Evolutionary conservation across 2,797 vertebrate genomes (phyloP).

Genomic region (Bucorvus abyssinicus): DNA sequence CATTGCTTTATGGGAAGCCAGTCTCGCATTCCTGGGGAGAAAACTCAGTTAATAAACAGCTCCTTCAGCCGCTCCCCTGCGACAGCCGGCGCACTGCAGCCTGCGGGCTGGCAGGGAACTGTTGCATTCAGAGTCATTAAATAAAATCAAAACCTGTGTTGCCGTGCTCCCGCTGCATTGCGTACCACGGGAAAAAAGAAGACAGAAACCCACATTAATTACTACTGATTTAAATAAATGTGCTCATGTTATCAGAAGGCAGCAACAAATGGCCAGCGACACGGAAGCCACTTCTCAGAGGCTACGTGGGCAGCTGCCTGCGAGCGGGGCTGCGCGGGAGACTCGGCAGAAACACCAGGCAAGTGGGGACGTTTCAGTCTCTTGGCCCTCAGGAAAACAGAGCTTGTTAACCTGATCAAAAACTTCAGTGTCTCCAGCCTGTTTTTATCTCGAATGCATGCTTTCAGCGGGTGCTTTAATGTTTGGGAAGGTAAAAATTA

Average conservation of each 20-base stretch:
- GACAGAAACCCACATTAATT: background rate
- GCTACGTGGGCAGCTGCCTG: background rate
- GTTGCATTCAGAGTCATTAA: background rate
- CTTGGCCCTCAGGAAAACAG: background rate
- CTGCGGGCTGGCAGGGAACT: background rate
- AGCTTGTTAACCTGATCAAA: background rate
- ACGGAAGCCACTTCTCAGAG: fast-evolving
- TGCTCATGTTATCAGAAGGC: background rate
- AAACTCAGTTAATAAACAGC: background rate
- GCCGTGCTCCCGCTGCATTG: background rate
- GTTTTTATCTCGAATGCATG: background rate
- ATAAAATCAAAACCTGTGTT: background rate
- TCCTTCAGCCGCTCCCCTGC: background rate
- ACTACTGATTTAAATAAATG: background rate
- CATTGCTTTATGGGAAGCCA: background rate
- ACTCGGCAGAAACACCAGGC: background rate
- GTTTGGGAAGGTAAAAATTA: background rate
- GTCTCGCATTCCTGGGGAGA: background rate
- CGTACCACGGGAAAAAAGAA: background rate
- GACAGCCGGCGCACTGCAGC: fast-evolving
- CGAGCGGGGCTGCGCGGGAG: background rate
- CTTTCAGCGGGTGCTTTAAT: background rate
- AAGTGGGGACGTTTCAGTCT: background rate
- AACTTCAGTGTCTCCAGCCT: background rate
- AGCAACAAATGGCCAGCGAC: background rate